Conservation (phyloP, 2,113 vertebrate species). For the Cathartes aura region DNA sequence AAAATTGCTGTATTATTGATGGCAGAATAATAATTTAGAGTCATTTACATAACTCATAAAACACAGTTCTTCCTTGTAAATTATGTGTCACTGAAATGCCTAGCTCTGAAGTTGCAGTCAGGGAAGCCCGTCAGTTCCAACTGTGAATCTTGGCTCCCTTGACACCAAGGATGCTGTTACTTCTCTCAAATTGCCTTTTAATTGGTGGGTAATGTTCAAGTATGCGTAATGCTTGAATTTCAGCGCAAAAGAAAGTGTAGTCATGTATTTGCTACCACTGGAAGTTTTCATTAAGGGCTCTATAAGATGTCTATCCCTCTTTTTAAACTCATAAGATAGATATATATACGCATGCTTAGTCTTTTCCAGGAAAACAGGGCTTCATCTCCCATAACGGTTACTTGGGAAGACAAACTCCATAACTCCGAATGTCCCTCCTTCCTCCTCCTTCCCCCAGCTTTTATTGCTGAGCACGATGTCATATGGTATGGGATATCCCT, state of each 20-base stretch:
- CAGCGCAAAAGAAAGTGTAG: not conserved
- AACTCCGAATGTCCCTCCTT: not conserved
- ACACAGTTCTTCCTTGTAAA: not conserved
- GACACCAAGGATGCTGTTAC: not conserved
- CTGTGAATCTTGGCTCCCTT: not conserved
- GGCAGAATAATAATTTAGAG: not conserved
- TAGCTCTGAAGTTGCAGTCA: not conserved
- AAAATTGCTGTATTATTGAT: not conserved
- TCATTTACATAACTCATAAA: not conserved
- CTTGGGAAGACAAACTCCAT: not conserved
- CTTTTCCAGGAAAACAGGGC: not conserved
- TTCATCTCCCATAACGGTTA: not conserved
- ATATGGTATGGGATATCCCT: accelerated
- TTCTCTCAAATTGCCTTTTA: not conserved
- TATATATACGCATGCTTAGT: not conserved
- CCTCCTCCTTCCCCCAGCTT: not conserved
- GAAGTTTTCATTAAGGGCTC: not conserved
- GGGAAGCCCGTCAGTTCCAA: not conserved
- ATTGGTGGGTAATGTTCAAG: not conserved
- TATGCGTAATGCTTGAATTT: not conserved
- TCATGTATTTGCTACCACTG: not conserved
- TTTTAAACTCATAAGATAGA: not conserved
- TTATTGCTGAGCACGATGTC: not conserved
- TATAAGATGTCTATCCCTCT: not conserved
- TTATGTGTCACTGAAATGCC: not conserved